phyloP scores from a whole-genome alignment of 2,797 vertebrate species.

The Caiman crocodilus region DNA sequence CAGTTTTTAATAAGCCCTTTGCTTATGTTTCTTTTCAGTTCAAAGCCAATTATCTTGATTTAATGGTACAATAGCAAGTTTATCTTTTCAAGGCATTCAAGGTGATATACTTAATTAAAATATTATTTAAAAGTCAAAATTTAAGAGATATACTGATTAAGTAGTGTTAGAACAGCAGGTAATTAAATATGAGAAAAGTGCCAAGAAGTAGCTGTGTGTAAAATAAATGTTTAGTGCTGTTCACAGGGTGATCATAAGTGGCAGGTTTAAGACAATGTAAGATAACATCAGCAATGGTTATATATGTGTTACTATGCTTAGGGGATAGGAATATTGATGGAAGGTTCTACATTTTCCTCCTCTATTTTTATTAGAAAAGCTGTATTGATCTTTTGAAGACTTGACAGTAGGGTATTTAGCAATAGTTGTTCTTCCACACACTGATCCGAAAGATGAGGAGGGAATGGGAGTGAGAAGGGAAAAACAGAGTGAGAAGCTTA shows the following conservation, averaged over 20 bases:
- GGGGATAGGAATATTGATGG: not conserved
- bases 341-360: constrained; percentile 5
- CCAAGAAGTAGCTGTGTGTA: not conserved
- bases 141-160: not conserved
- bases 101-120: constrained; percentile 46
- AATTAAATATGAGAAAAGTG: not conserved
- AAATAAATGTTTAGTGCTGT: not conserved
- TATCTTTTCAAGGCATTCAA: constrained; percentile 25
- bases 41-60: constrained; percentile 58
- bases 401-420: not conserved
- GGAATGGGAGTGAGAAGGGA: not conserved
- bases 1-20: constrained; percentile 24
- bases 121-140: constrained; percentile 31
- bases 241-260: not conserved
- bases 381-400: constrained; percentile 17
- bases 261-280: constrained; percentile 5
- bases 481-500: not conserved
- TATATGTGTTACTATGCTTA: constrained; percentile 13
- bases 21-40: constrained; percentile 48
- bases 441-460: not conserved
- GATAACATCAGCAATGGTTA: not conserved
- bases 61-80: constrained; percentile 35
- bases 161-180: constrained; percentile 3
- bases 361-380: constrained; percentile 5
- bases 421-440: constrained; percentile 7